Conservation (phyloP, 2,797 vertebrate genomes). For the Thamnophis elegans region DNA sequence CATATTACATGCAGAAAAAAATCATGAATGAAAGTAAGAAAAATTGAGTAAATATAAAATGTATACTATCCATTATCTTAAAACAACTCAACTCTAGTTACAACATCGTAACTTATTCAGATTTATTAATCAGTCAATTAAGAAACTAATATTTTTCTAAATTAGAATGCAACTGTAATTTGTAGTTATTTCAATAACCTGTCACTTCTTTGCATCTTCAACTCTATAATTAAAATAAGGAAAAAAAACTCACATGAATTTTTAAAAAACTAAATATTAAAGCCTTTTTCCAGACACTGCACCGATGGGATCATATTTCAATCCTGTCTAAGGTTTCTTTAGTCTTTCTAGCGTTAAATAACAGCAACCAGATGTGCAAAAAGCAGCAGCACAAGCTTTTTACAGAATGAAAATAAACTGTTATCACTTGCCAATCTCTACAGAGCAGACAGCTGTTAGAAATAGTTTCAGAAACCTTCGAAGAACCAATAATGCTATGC, state of each 20-base stretch:
- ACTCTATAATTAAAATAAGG: background rate
- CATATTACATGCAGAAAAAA: background rate
- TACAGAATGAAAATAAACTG: background rate
- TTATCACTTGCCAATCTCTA: background rate
- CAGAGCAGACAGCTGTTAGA: background rate
- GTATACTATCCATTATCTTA: background rate
- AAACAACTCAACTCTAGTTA: background rate
- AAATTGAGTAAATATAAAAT: background rate
- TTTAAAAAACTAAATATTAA: background rate
- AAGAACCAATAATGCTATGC: background rate
- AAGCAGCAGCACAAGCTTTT: background rate
- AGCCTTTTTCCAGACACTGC: background rate
- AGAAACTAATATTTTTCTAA: background rate
- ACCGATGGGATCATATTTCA: background rate
- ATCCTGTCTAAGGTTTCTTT: background rate
- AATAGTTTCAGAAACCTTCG: background rate
- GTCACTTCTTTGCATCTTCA: background rate
- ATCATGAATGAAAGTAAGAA: background rate
- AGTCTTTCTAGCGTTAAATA: background rate
- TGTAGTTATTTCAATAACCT: background rate
- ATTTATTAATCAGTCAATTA: background rate
- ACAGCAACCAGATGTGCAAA: background rate
- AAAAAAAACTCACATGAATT: background rate
- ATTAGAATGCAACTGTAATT: background rate
- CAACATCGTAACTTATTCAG: too few relatives aligned